A percentile compares a stretch with the other conserved stretches of the same genome.
Evolutionary conservation across 2,888 invertebrate species (phyloP).

Genomic region (Xestia rhomboidea): DNA sequence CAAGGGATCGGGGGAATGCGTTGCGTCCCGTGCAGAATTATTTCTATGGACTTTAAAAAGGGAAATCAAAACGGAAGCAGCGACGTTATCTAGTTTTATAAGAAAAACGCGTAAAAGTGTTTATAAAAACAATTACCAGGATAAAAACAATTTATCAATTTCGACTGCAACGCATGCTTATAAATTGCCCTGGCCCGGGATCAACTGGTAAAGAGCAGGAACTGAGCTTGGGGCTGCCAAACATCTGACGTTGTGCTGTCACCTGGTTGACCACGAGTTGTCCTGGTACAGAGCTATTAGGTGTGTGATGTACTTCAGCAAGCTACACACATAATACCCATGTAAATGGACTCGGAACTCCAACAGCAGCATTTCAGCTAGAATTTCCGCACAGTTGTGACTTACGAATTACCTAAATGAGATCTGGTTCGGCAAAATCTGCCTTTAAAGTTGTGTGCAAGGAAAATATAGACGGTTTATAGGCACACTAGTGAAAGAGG

Average conservation of each 20-base stretch:
- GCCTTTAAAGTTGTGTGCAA: slow-evolving; percentile 2
- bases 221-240: neutral
- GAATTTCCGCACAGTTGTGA: slow-evolving; percentile 13
- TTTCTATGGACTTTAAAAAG: neutral
- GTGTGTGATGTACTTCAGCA: neutral
- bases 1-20: too few species aligned
- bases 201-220: neutral
- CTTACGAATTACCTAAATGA: slow-evolving; percentile 43
- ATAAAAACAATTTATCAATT: too few species aligned
- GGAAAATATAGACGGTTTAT: slow-evolving; percentile 15
- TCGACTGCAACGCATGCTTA: too few species aligned
- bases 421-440: slow-evolving; percentile 33
- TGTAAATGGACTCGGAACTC: neutral
- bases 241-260: neutral
- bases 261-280: neutral
- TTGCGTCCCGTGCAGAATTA: neutral
- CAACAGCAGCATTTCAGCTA: slow-evolving; percentile 11
- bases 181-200: too few species aligned
- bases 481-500: neutral
- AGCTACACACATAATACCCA: neutral
- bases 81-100: neutral
- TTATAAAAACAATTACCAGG: too few species aligned
- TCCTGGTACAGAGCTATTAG: neutral
- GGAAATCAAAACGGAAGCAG: too few species aligned
- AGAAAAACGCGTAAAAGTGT: too few species aligned